A percentile compares a stretch with the other conserved stretches of the same genome.
These are phyloP conservation scores for Drosophila mojavensis DNA, from an alignment of 1,140 invertebrate species.

Conservation along the genomic window DNA sequence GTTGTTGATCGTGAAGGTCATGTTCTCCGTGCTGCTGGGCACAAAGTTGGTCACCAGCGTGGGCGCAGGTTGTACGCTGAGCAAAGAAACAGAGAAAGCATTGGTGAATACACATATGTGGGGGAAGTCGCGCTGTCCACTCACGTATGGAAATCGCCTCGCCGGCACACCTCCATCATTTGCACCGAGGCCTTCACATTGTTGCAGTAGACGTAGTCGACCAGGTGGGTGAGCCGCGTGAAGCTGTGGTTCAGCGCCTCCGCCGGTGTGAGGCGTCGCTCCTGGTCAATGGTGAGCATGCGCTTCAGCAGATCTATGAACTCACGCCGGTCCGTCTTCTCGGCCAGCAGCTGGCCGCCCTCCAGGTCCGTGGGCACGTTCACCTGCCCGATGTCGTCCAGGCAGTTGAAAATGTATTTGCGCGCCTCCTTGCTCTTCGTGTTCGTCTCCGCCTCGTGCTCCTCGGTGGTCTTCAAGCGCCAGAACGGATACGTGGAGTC, in stretches of 20 bases:
- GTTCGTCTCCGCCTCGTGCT: conserved; percentile 98
- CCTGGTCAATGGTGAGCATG: conserved; percentile 99
- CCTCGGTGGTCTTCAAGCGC: conserved; percentile 98
- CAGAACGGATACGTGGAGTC: conserved; percentile 99
- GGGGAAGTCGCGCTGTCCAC: conserved; percentile 56
- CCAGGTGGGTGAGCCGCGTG: conserved; percentile 95
- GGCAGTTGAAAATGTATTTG: conserved; percentile 99
- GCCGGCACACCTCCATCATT: conserved; percentile 96
- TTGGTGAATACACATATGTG: background rate
- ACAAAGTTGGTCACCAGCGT: conserved; percentile 89
- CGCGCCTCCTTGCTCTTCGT: conserved; percentile 99
- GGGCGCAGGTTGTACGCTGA: conserved; percentile 87
- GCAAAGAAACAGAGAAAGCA: background rate
- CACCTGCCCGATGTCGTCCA: conserved; percentile 99
- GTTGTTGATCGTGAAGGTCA: conserved; percentile 95
- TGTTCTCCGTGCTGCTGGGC: conserved; percentile 92
- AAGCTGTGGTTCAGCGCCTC: conserved; percentile 98
- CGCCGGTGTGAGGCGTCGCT: conserved; percentile 96
- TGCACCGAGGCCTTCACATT: conserved; percentile 97
- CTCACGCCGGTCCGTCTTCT: conserved; percentile 97
- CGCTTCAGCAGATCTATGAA: conserved; percentile 98
- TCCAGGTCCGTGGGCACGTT: conserved; percentile 98
- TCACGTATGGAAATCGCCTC: conserved; percentile 87
- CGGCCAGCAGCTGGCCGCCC: conserved; percentile 96
- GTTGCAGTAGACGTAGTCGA: conserved; percentile 98